Base-by-base conservation (phyloP, 2,113 vertebrate genomes). In the Tichodroma muraria region DNA sequence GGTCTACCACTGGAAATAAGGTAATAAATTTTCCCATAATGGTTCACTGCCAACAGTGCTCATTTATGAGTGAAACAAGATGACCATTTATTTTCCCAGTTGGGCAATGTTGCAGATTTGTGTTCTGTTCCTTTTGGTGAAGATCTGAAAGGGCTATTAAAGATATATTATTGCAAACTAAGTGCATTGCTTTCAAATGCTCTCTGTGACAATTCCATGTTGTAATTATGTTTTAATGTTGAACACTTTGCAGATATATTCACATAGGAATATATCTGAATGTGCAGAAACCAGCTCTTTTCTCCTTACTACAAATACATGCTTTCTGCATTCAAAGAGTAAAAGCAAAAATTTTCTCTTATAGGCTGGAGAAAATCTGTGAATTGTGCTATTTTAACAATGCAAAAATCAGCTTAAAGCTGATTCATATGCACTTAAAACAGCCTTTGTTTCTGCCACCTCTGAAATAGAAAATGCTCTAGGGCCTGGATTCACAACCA, bases 1-100 rank as follows among this genome's bases (percentile, higher is more conserved):
- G 75, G 75, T 91, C 66, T 95, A 45, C 42, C 50, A 47, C 85
- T 88, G 87, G 53, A 94, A 97, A 95, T 70, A 95, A 87, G 78
- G 83, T 72, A 95, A 93, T 89, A 85, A 85, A 93, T 95, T 95
- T 95, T 38, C 83, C 47, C 20, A 35, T 91, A 92, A 89, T 69
- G 22, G 57, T 81, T 93, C 35, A 49, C 45, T 93, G 90, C 45
- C 92, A 87, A 33, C 77, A 40, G 56, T 72, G 45, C 49, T 95
- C 83, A 49, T 86, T 87, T 94, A 88, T 73, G 85, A 95, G 42
- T 78, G 93, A 89, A 96, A 94, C 71, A 89, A 92, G 91, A 94
- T 97, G 95, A 94, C 94, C 95, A 52, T 94, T 94, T 95, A 57
- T 96, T 92, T 93, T 89, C 93, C 89, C 93, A 79, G 20, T 33